Base-by-base conservation (phyloP, 2,113 vertebrate species). In the Crotalus horridus region DNA sequence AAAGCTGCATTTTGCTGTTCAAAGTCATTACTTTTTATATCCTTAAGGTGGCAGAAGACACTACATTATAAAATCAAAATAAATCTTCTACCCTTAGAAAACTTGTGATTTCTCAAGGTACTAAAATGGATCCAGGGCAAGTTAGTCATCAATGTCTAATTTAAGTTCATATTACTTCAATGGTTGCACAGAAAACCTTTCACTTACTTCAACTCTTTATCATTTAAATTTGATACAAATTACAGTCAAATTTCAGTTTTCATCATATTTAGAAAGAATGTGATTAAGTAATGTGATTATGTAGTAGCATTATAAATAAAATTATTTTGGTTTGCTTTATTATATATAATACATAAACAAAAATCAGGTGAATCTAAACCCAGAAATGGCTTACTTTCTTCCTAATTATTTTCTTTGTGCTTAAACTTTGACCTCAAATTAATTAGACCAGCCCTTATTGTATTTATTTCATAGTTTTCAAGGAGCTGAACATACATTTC, bases 41-140 rank as follows among this genome's bases (percentile, higher is more conserved):
- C 97, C 97, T 97, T 96, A 92, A 96, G 97, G 96, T 94, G 96
- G 97, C 97, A 97, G 96, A 96, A 95, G 91, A 88, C 91, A 88
- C 94, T 59, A 1, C 26, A 91, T 88, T 48, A 64, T 89, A 5
- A 89, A 89, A 85, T 10, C 54, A 87, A 91, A 88, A 26, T 0
- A 1, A 56, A 90, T 93, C 12, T n/a, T 0, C 43, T 3, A 0
- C 29, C 48, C n/a, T 29, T 33, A 51, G 21, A 89, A 89, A 93
- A 61, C 2, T 39, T 59, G 13, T 39, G 29, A 85, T 59, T 8
- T 20, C 23, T 59, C 46, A 87, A 43, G 2, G 43, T 13, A 56
- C 23, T 69, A 46, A 29, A 11, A 69, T 69, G 46, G 8, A 90
- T 69, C 46, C 46, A 53, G 59, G 51, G n/a, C 21, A 64, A 51